Evolutionary conservation across 2,888 invertebrate species (phyloP).

Genomic region (Pseudoips prasinana): DNA sequence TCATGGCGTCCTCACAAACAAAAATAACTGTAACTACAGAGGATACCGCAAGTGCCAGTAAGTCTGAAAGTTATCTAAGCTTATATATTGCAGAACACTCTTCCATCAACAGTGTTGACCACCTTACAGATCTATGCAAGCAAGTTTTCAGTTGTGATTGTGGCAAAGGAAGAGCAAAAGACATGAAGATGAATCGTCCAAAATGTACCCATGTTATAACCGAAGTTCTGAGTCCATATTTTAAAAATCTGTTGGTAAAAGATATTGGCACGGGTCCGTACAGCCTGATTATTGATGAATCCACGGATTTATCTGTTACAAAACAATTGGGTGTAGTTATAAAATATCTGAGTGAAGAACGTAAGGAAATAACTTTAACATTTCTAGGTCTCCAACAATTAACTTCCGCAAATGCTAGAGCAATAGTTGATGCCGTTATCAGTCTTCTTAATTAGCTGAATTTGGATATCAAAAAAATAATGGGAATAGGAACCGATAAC

Average conservation of each 20-base stretch:
- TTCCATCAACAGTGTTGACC: conserved; percentile 2
- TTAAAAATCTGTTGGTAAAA: neutral
- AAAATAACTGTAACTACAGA: too few species aligned
- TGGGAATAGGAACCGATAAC: conserved; percentile 25
- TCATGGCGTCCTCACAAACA: neutral
- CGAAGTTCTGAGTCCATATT: conserved; percentile 4
- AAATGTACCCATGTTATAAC: conserved; percentile 6
- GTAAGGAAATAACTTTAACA: conserved; percentile 5
- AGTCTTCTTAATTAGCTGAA: conserved; percentile 1
- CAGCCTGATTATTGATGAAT: conserved; percentile 5
- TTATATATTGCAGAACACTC: conserved; percentile 5
- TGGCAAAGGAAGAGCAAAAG: conserved; percentile 1
- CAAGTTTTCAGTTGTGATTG: conserved; percentile 2
- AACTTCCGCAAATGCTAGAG: conserved; percentile 4
- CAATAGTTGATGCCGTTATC: conserved; percentile 5
- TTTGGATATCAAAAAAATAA: conserved; percentile 2
- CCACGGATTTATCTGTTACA: conserved; percentile 5
- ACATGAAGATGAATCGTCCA: conserved; percentile 3
- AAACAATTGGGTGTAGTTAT: conserved; percentile 6
- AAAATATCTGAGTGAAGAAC: conserved; percentile 4
- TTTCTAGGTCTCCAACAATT: conserved; percentile 5
- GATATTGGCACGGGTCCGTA: neutral
- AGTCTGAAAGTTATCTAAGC: conserved; percentile 1
- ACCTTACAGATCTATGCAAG: neutral
- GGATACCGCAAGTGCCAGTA: conserved; percentile 1